Percentiles rank a stretch among this genome's conserved stretches.
These are phyloP conservation scores for Podiceps cristatus DNA, from an alignment of 2,113 vertebrate genomes.

Conservation along the genomic window DNA sequence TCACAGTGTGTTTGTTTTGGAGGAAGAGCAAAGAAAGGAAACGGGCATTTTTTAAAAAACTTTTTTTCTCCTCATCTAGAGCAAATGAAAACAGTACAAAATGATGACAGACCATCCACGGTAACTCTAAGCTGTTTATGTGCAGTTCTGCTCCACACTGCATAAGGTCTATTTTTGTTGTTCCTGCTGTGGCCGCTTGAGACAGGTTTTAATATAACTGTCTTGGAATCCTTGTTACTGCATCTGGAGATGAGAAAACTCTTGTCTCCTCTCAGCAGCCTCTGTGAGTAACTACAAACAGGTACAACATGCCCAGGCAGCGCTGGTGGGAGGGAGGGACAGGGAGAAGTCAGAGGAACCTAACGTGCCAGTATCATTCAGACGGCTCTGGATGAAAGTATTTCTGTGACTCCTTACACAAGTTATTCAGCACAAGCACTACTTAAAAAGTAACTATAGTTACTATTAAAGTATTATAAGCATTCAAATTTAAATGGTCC, in stretches of 20 bases:
- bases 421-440: neutral
- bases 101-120: neutral
- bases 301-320: slow-evolving; percentile 15
- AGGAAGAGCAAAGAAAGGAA: slow-evolving; percentile 62
- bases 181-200: slow-evolving; percentile 5
- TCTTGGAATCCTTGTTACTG: neutral
- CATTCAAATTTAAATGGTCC: neutral
- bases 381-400: neutral
- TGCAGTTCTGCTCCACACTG: neutral
- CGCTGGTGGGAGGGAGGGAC: neutral
- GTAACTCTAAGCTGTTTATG: neutral
- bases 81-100: slow-evolving; percentile 12
- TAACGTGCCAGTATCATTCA: neutral
- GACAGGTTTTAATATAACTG: neutral
- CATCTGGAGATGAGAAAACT: neutral
- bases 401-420: neutral
- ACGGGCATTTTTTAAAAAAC: neutral
- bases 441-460: neutral
- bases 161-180: neutral
- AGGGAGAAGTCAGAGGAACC: neutral
- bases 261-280: neutral
- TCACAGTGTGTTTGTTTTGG: slow-evolving; percentile 1
- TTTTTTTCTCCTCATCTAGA: neutral
- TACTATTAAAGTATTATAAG: neutral
- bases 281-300: neutral